A percentile compares a stretch with the other conserved stretches of the same genome.
These are phyloP conservation scores for Fistularia commersonii DNA, from an alignment of 2,797 vertebrate species.

Conservation along the genomic window DNA sequence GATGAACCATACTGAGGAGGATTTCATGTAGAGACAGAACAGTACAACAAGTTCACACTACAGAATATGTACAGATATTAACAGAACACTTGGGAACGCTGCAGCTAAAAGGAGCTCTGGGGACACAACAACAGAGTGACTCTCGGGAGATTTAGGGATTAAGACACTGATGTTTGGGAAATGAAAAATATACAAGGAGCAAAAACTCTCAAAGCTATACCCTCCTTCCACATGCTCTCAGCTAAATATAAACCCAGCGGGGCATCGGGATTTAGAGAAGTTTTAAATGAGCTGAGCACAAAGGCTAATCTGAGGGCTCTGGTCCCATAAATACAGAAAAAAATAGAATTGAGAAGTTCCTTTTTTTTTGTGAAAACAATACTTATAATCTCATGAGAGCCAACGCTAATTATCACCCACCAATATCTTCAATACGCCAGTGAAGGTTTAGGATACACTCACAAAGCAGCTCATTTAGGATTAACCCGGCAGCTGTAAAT, in stretches of 20 bases:
- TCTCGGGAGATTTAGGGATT: slow-evolving; percentile 20
- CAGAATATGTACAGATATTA: too few species aligned
- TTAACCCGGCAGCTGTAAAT: slow-evolving; percentile 8
- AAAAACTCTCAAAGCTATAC: slow-evolving; percentile 14
- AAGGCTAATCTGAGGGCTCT: slow-evolving; percentile 22
- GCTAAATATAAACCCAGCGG: slow-evolving; percentile 50
- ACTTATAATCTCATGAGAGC: slow-evolving; percentile 8
- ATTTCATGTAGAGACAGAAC: too few species aligned
- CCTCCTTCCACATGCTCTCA: slow-evolving; percentile 17
- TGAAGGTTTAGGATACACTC: slow-evolving; percentile 2
- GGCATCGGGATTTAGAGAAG: slow-evolving; percentile 35
- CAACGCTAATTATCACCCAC: background rate
- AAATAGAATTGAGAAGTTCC: slow-evolving; percentile 18
- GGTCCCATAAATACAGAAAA: slow-evolving; percentile 10
- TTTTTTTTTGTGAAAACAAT: slow-evolving; percentile 25
- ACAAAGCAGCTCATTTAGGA: slow-evolving; percentile 8
- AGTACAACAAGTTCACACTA: too few species aligned
- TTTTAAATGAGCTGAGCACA: slow-evolving; percentile 24
- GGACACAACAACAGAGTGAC: slow-evolving; percentile 5
- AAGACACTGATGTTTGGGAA: slow-evolving; percentile 19
- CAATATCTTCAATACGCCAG: background rate
- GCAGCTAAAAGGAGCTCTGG: slow-evolving; percentile 4
- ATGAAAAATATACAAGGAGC: slow-evolving; percentile 30
- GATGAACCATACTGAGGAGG: too few species aligned
- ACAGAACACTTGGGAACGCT: slow-evolving; percentile 7